These are phyloP conservation scores for Acromyrmex heyeri DNA, from an alignment of 1,140 invertebrate species.

Conservation along the genomic window DNA sequence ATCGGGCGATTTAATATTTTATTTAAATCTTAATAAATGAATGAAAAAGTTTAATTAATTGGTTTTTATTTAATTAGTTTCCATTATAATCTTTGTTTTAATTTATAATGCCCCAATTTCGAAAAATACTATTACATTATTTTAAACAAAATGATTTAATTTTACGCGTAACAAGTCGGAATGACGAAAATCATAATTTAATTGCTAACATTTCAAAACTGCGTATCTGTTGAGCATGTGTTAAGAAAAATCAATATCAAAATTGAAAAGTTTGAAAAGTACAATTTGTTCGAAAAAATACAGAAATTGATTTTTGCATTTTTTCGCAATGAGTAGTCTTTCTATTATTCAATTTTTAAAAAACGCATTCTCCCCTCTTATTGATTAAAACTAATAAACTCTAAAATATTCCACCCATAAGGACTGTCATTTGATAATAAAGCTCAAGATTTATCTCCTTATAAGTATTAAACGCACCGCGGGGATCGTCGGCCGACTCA, in stretches of 20 bases:
- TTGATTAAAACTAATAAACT: conserved; percentile 72
- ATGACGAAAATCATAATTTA: background rate
- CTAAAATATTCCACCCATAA: conserved; percentile 78
- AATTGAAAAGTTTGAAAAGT: background rate
- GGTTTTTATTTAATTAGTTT: background rate
- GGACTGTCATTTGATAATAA: conserved; percentile 44
- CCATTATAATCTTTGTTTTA: background rate
- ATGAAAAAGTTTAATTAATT: conserved; percentile 1
- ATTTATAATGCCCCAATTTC: background rate
- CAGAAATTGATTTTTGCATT: background rate
- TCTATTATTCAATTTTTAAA: conserved; percentile 67
- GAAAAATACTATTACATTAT: background rate
- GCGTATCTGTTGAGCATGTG: too few relatives aligned
- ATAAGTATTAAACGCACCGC: conserved; percentile 68
- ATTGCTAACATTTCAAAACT: background rate
- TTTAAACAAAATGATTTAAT: background rate
- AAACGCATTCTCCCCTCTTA: conserved; percentile 72
- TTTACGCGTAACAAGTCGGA: background rate
- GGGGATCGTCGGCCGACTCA: conserved; percentile 57
- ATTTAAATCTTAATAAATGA: background rate
- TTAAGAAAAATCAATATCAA: background rate
- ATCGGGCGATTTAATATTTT: background rate
- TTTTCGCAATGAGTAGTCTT: background rate
- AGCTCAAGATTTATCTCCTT: conserved; percentile 72
- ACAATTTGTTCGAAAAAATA: background rate